Base-by-base conservation (phyloP, 2,797 vertebrate species). In the Tamandua tetradactyla region DNA sequence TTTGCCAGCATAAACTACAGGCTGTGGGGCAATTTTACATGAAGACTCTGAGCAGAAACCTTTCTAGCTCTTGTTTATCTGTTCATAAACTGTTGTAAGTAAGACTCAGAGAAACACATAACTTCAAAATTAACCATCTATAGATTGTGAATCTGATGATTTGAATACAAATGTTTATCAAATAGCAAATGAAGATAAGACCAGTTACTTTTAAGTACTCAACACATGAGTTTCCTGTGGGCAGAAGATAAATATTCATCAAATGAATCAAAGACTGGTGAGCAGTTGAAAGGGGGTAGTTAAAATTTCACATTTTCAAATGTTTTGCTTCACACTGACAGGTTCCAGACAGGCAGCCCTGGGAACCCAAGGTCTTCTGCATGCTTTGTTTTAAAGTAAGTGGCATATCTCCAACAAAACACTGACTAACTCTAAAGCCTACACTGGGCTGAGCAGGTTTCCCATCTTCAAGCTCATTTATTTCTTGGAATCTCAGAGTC, bases 241-340 rank as follows among this genome's bases (percentile, higher is more conserved):
- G 88, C 75, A 96, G 71, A 92, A 94, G 93, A 97, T 96, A 97
- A 96, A 96, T 97, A 95, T 97, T 96, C 96, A 97, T 87, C 87
- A 88, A 95, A 86, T 80, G 90, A 94, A 95, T 95, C 71, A 92
- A 94, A 96, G 71, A 81, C 59, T 69, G 40, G 61, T 76, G 66
- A 93, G 87, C 69, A 66, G 78, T 82, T 95, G 88, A 96, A 87
- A 97, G 66, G 55, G 72, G 85, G 27, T 49, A 96, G 91, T 92
- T 86, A 94, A 90, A 95, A 94, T 71, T 87, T 90, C 92, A 83
- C 83, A 78, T 84, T 94, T 96, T 62, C 80, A 94, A 82, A 92
- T 80, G n/a, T 94, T 95, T 89, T 93, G 81, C 49, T 87, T 96
- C 59, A 82, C 7, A 7, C 71, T 95, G 95, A 91, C 86, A 92